phyloP scores from a whole-genome alignment of 1,140 invertebrate species.

The Drosophila ogumai region DNA sequence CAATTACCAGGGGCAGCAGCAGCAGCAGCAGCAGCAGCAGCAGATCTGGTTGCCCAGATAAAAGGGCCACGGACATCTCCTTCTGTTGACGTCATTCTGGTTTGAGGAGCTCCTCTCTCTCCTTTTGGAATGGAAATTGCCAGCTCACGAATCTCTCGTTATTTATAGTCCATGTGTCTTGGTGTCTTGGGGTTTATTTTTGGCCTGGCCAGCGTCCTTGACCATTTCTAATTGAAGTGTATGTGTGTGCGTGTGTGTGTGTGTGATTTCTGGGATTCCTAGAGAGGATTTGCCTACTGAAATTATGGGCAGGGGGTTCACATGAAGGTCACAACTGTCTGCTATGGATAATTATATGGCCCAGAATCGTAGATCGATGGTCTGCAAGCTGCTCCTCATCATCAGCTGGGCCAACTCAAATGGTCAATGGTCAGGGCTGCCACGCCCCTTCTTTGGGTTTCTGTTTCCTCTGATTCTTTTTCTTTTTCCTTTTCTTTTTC shows the following conservation, averaged over 20 bases:
- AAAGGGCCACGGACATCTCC: slow-evolving; percentile 14
- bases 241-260: background rate
- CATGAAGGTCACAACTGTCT: slow-evolving; percentile 39
- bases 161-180: slow-evolving; percentile 38
- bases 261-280: slow-evolving; percentile 29
- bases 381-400: slow-evolving; percentile 6
- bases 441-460: slow-evolving; percentile 7
- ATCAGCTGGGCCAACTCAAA: slow-evolving; percentile 37
- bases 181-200: slow-evolving; percentile 39
- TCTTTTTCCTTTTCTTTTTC: background rate
- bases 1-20: slow-evolving; percentile 40
- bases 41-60: slow-evolving; percentile 30
- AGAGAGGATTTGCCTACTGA: slow-evolving; percentile 23
- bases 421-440: slow-evolving; percentile 40
- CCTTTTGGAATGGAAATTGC: slow-evolving; percentile 31
- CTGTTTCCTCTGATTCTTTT: background rate
- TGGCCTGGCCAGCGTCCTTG: slow-evolving; percentile 44
- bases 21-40: background rate
- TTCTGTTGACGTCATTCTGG: slow-evolving; percentile 35
- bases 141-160: slow-evolving; percentile 52
- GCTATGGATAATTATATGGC: slow-evolving; percentile 18
- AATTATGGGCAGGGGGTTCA: slow-evolving; percentile 24
- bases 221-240: slow-evolving; percentile 47
- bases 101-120: slow-evolving; percentile 1
- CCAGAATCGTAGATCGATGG: slow-evolving; percentile 34